phyloP scores from a whole-genome alignment of 1,140 invertebrate genomes.

The Ceratina australensis region DNA sequence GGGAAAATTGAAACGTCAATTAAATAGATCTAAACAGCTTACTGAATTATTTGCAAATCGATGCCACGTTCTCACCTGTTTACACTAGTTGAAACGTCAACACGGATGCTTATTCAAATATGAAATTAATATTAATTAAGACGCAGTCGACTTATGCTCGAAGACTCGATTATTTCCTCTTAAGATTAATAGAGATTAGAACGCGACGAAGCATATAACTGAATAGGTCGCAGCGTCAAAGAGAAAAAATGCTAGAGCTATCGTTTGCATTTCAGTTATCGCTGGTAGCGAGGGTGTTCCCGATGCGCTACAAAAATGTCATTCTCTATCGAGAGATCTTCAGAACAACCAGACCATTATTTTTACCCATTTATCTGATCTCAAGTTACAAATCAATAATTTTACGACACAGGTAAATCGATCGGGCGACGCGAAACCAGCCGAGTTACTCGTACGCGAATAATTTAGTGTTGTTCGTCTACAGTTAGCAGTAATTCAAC shows the following conservation, averaged over 20 bases:
- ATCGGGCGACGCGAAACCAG: neutral
- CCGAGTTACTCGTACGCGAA: neutral
- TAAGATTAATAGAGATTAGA: no score
- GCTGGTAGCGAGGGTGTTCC: constrained; percentile 83
- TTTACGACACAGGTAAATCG: constrained; percentile 78
- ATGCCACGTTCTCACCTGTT: no score
- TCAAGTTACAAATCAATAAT: constrained; percentile 78
- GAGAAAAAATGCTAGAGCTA: neutral
- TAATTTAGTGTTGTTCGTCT: constrained; percentile 39
- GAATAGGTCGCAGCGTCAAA: neutral
- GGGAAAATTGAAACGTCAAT: neutral
- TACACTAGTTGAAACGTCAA: no score
- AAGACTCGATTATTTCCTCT: no score
- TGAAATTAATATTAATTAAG: no score
- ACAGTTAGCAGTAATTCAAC: constrained; percentile 77
- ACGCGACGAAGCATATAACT: no score
- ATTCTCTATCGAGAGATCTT: constrained; percentile 82
- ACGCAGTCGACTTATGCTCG: no score
- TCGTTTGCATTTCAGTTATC: constrained; percentile 80
- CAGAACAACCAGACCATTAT: constrained; percentile 83
- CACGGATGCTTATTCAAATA: no score
- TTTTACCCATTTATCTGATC: constrained; percentile 77
- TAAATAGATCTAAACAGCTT: no score
- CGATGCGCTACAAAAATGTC: constrained; percentile 83
- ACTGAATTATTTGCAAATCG: no score